Conservation (phyloP, 92 coral and sea anemone genomes). For the Bergia puertoricense region DNA sequence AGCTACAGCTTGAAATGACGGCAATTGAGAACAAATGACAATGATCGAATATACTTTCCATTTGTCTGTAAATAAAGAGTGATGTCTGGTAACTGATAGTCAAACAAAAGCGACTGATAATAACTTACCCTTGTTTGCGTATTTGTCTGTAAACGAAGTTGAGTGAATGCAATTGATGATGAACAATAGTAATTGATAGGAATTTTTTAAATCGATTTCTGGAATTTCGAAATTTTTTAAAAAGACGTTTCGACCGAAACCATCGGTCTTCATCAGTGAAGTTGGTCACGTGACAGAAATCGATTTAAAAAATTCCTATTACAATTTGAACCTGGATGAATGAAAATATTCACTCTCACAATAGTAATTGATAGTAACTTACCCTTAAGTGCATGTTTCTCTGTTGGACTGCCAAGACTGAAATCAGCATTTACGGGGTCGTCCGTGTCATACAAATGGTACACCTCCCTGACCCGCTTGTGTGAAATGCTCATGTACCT, state of each 20-base stretch:
- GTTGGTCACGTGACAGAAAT: too few relatives aligned
- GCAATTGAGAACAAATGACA: background rate
- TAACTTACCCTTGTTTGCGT: background rate
- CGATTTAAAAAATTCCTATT: too few relatives aligned
- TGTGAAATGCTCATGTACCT: slow-evolving; percentile 86
- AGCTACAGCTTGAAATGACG: background rate
- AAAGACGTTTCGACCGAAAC: too few relatives aligned
- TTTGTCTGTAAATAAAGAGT: too few relatives aligned
- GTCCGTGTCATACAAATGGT: slow-evolving; percentile 92
- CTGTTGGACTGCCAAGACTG: slow-evolving; percentile 86
- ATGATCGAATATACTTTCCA: background rate
- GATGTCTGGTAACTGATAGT: background rate
- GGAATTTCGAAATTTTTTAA: too few relatives aligned
- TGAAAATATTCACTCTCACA: too few relatives aligned
- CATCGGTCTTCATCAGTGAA: too few relatives aligned
- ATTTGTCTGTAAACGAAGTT: background rate
- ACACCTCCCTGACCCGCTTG: slow-evolving; percentile 83
- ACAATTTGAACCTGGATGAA: too few relatives aligned
- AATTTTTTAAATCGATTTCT: too few relatives aligned
- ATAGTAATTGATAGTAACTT: background rate
- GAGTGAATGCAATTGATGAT: background rate
- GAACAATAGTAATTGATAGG: slow-evolving; percentile 20
- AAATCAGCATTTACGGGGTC: slow-evolving; percentile 97
- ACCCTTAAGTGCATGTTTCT: slow-evolving; percentile 65
- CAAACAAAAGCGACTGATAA: background rate